phyloP scores from a whole-genome alignment of 2,113 vertebrate species.

The Penelope pileata region DNA sequence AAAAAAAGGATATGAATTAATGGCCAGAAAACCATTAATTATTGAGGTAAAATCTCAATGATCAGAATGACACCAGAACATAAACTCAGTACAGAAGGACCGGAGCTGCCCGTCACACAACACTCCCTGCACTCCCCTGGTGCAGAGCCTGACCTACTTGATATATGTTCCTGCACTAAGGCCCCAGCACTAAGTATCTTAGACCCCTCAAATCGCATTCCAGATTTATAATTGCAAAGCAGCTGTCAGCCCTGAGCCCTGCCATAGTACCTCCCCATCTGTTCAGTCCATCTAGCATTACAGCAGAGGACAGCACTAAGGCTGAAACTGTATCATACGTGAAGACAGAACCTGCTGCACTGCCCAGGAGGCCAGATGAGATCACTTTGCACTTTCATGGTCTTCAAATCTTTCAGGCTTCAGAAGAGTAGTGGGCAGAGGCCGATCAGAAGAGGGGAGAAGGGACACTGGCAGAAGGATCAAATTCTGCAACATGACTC shows the following conservation, averaged over 20 bases:
- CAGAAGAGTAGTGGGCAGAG: not conserved
- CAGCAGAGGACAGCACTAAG: conserved; percentile 44
- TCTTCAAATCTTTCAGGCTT: not conserved
- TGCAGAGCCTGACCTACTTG: conserved; percentile 55
- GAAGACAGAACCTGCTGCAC: not conserved
- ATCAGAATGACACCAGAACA: not conserved
- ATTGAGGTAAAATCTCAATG: not conserved
- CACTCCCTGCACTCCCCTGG: not conserved
- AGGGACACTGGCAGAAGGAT: conserved; percentile 13
- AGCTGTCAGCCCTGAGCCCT: conserved; percentile 64
- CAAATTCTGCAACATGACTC: conserved; percentile 46
- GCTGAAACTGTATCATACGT: not conserved
- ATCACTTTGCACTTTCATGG: not conserved
- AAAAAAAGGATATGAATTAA: not conserved
- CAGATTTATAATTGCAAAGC: conserved; percentile 68
- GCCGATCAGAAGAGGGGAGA: not conserved
- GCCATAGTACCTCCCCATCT: conserved; percentile 50
- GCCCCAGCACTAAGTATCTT: conserved; percentile 46
- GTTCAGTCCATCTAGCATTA: conserved; percentile 62
- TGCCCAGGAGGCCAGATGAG: not conserved
- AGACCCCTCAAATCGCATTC: conserved; percentile 71
- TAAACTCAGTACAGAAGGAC: not conserved
- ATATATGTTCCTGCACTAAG: not conserved
- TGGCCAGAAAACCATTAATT: not conserved
- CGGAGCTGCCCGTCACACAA: not conserved